Evolutionary conservation across 2,797 vertebrate genomes (phyloP), one percentile per base, ranked within the genome.

Genomic region (Iguana delicatissima): DNA sequence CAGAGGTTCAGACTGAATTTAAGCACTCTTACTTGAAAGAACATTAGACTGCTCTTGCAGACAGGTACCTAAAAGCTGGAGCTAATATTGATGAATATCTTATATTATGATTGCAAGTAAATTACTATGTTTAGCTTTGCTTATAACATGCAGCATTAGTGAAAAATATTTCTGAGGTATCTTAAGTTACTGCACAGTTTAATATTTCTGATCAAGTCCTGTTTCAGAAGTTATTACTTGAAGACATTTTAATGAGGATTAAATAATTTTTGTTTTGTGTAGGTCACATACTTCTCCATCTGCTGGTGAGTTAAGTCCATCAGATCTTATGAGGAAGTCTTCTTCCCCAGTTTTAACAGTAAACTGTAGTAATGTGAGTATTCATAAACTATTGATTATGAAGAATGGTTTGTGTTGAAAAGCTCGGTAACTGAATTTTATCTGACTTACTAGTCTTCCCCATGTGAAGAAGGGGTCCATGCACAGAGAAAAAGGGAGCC

Each of bases 241-340:
- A 69, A 67, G 6, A 24, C 38, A 50, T 73, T 86, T 12, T 46
- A n/a, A 52, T 52, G 5, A 80, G n/a, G 20, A 72, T 80, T 50
- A 81, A 67, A 55, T 24, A 10, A 10, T 32, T 18, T 69, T 87
- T 87, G 9, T 55, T 87, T 83, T 79, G 97, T 96, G 76, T 92
- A 99, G 98, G 97, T 97, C 98, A 89, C 98, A 97, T 95, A 98
- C 98, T 6, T 98, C 98, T 62, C 98, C 98, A 26, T 98, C 98
- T 94, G 97, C 98, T 92, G 97, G 97, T 77, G 98, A 98, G 8
- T 96, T 96, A 93, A 99, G 98, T 93, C 98, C 98, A 0, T 98
- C 98, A 90, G 98, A 97, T 94, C 89, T 97, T 80, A 93, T 97
- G 91, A 98, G 98, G 80, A 98, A 98, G 86, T 97, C 97, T 93